Base-by-base conservation (phyloP, 64 coral and sea anemone genomes). In the Dendrophyllia cribrosa region DNA sequence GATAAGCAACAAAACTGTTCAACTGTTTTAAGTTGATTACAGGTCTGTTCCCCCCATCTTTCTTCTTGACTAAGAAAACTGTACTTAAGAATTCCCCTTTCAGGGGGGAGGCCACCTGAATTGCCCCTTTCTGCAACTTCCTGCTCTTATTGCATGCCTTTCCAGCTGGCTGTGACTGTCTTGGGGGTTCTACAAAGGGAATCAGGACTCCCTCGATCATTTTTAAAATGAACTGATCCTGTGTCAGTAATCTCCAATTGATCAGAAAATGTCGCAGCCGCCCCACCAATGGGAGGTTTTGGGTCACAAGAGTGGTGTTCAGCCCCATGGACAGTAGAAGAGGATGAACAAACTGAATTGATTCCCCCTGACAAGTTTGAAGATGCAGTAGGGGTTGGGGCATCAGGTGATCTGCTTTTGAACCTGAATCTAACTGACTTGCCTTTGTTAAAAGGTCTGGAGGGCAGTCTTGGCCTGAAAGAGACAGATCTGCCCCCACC, bases 201-300 rank as follows among this genome's bases (percentile, higher is more conserved):
- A 76, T 85, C 49, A 48, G 16, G 9, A 82, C 46, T 62, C 90
- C 90, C 19, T 17, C 7, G 6, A 85, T 49, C 43, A 92, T 63
- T 50, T 85, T 13, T 19, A 92, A 72, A 75, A 85, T 85, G 20
- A 85, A 92, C 90, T 92, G 90, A 92, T 83, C 70, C 51, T 43
- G 59, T 20, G 78, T 92, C 43, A 76, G 43, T 20, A 76, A 6
- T 72, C 61, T 67, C 89, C 89, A 81, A 67, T 72, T 82, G 89
- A 2, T 66, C n/a, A 66, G 63, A 22, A 66, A 52, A 22, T 52
- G 7, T 53, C 53, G 74, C 3, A 77, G 74, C 49, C 19, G 47
- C 70, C 70, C 70, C 9, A 20, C 66, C 1, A 23, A 6, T 3
- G n/a, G 66, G 21, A 69, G 21, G 20, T 4, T 4, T 69, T 24